phyloP scores from a whole-genome alignment of 2,797 vertebrate species.

The Jordanella pulchra region DNA sequence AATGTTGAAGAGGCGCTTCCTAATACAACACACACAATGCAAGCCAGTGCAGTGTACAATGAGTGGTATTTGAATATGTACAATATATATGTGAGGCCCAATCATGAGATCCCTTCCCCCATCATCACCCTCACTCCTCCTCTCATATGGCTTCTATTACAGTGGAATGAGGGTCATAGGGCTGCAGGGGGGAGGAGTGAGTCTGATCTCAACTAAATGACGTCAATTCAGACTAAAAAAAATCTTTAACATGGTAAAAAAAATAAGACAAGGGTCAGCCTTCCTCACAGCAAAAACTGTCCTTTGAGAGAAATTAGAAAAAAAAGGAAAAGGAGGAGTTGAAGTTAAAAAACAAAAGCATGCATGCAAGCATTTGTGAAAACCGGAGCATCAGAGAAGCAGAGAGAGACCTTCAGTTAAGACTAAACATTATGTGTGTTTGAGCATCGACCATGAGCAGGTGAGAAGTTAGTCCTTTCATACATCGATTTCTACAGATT shows the following conservation, averaged over 20 bases:
- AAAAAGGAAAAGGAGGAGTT: conserved; percentile 13
- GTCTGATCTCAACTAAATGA: conserved; percentile 55
- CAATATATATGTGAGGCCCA: conserved; percentile 30
- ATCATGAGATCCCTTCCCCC: conserved; percentile 32
- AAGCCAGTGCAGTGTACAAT: conserved; percentile 42
- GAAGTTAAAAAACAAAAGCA: conserved; percentile 31
- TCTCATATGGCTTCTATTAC: conserved; percentile 82
- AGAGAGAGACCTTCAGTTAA: conserved; percentile 73
- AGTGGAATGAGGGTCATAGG: conserved; percentile 72
- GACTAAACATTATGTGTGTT: conserved; percentile 10
- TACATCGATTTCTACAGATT: conserved; percentile 41
- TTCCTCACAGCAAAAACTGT: conserved; percentile 43
- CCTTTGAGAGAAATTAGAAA: conserved; percentile 15
- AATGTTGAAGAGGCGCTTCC: conserved; percentile 41
- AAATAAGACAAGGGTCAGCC: conserved; percentile 51
- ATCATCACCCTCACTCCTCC: conserved; percentile 33
- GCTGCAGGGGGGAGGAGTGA: conserved; percentile 13
- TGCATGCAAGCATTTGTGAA: conserved; percentile 43
- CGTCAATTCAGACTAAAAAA: conserved; percentile 57
- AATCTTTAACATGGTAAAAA: conserved; percentile 52
- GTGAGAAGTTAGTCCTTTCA: conserved; percentile 58
- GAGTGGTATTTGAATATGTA: conserved; percentile 46
- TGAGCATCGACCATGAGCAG: conserved; percentile 16
- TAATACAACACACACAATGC: conserved; percentile 31
- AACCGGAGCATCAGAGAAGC: conserved; percentile 33